Percentiles rank a stretch among this genome's conserved stretches.
phyloP scores from a whole-genome alignment of 37 sponge, comb jelly and placozoan species.

The Bolinopsis microptera region DNA sequence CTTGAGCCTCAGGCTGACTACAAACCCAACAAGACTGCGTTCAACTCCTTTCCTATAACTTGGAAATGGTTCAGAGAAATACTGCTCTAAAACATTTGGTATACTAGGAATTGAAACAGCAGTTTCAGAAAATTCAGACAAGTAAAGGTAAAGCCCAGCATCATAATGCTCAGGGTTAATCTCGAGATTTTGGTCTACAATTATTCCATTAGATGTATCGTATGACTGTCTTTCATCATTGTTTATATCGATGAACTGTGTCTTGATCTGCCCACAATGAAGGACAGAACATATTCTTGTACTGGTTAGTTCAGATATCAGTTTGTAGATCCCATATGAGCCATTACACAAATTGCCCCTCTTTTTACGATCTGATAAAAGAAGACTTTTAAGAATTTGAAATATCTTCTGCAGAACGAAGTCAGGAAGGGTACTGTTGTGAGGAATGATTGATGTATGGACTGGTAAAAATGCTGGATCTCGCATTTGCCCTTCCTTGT shows the following conservation, averaged over 20 bases:
- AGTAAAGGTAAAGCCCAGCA: constrained; percentile 8
- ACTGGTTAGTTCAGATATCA: neutral
- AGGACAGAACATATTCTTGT: neutral
- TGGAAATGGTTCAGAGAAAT: constrained; percentile 5
- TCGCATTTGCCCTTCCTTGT: constrained; percentile 21
- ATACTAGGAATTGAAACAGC: neutral
- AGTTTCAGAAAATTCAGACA: constrained; percentile 12
- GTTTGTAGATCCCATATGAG: constrained; percentile 15
- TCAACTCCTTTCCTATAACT: constrained; percentile 16
- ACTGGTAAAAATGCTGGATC: constrained; percentile 48
- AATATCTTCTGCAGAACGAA: neutral
- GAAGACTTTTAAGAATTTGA: neutral
- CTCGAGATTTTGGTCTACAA: constrained; percentile 5
- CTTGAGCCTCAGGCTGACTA: neutral
- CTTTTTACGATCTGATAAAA: constrained; percentile 37
- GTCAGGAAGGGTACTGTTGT: constrained; percentile 8
- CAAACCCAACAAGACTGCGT: constrained; percentile 15
- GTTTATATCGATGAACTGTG: neutral
- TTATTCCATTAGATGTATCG: neutral
- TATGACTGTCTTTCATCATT: neutral
- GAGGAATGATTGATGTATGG: constrained; percentile 18
- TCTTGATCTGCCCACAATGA: constrained; percentile 13
- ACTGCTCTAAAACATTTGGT: neutral
- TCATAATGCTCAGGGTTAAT: neutral
- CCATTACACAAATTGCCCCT: constrained; percentile 3